Evolutionary conservation across 2,888 invertebrate species (phyloP), one percentile per base, ranked within the genome.

Genomic region (Hirudinaria manillensis): DNA sequence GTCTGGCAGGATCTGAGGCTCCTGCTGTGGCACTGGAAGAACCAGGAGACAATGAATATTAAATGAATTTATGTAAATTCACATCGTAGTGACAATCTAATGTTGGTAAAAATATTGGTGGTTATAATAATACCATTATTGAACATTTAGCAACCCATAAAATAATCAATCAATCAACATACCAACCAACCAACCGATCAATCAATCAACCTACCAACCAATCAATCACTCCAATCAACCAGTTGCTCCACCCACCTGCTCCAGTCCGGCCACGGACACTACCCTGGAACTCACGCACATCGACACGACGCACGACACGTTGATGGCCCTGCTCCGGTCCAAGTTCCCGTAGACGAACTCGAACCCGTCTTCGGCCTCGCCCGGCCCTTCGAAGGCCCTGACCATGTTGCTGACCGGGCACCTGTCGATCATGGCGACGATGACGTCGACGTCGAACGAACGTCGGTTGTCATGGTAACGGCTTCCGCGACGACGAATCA

Each of bases 231-330:
- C n/a, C n/a, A n/a, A n/a, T n/a, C n/a, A n/a, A 21, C 13, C 13
- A 53, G 13, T 53, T 16, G 13, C 21, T 53, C 21, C 13, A 53
- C 21, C 21, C 51, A 72, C 72, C 72, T 72, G 72, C 29, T 53
- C 55, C 3, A 72, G 56, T 1, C 72, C 72, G 29, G 72, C 53
- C 29, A 72, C 55, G 6, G 72, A 55, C 6, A 72, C 3, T 29
- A 4, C 0, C 53, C 72, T 4, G 1, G 29, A 55, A 24, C 53
- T 32, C 29, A 55, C 55, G 29, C 72, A 72, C 53, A 72, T 7
- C 13, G 72, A 55, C 3, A 51, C 55, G 10, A 24, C 24, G 34
- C 72, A 72, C 19, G 0, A 3, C 3, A 72, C 10, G 32, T 53
- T 10, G 55, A 72, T 16, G 6, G 61, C 7, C 7, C 10, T 27